phyloP scores from a whole-genome alignment of 2,888 invertebrate species.

The Eulithis prunata region DNA sequence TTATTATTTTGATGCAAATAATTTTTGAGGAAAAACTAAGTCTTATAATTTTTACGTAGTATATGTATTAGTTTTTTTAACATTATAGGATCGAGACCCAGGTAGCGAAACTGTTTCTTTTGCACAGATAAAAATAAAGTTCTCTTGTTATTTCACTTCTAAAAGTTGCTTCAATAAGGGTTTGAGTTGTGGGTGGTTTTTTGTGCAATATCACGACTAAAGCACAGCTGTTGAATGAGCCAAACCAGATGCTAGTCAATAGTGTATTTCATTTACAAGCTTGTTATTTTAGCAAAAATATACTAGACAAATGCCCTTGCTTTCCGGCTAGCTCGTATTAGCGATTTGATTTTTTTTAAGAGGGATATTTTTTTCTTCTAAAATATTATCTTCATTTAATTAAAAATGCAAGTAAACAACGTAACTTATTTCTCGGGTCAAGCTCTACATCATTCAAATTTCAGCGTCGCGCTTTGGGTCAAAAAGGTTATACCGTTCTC shows the following conservation, averaged over 20 bases:
- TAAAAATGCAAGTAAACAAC: too few species aligned
- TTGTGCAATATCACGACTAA: constrained; percentile 47
- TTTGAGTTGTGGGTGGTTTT: constrained; percentile 45
- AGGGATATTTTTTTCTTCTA: too few species aligned
- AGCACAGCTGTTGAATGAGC: constrained; percentile 59
- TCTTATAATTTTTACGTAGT: too few species aligned
- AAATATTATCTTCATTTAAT: too few species aligned
- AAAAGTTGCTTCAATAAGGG: constrained; percentile 49
- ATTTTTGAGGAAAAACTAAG: too few species aligned
- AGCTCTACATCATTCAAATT: too few species aligned
- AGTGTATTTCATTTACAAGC: constrained; percentile 34
- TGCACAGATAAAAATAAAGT: constrained; percentile 45
- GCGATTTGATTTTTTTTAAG: background rate
- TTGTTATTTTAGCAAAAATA: constrained; percentile 1
- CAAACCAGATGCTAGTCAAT: constrained; percentile 58
- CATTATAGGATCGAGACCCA: background rate
- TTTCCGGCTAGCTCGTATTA: background rate
- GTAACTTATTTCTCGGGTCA: too few species aligned
- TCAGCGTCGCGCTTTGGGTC: too few species aligned
- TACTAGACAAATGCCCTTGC: background rate
- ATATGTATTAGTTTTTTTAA: too few species aligned
- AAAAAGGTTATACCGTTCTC: too few species aligned
- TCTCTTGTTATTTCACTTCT: constrained; percentile 54
- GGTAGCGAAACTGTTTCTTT: constrained; percentile 21
- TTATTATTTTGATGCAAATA: too few species aligned